Percentiles rank a stretch among this genome's conserved stretches.
Evolutionary conservation across 2,888 invertebrate genomes (phyloP).

Genomic region (Drosophila vallismaia): DNA sequence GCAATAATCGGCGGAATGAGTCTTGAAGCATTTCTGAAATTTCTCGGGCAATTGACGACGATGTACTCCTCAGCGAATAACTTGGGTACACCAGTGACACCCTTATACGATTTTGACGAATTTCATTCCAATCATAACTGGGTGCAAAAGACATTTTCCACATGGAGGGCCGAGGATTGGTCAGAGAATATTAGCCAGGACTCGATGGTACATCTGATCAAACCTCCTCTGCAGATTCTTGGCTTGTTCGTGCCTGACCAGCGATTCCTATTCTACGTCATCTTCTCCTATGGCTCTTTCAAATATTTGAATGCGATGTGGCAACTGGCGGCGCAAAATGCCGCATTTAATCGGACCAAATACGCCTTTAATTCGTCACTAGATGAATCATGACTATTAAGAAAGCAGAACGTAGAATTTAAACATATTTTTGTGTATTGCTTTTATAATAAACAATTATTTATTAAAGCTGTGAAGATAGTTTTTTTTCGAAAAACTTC

Average conservation of each 20-base stretch:
- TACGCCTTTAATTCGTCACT: neutral
- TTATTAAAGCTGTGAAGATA: no score
- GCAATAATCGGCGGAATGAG: neutral
- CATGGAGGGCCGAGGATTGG: slow-evolving; percentile 1
- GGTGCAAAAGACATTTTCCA: neutral
- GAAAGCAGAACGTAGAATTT: no score
- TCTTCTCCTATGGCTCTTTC: neutral
- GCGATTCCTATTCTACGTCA: neutral
- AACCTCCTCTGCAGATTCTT: neutral
- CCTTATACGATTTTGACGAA: neutral
- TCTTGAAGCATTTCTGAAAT: neutral
- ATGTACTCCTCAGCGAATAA: neutral
- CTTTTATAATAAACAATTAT: no score
- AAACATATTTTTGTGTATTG: no score
- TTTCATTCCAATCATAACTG: neutral
- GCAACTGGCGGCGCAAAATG: neutral
- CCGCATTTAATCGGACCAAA: neutral
- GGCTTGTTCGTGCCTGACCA: neutral
- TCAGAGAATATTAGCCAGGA: neutral
- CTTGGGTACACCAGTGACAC: neutral
- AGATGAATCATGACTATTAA: no score
- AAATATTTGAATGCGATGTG: neutral
- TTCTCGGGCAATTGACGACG: neutral
- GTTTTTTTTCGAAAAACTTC: no score
- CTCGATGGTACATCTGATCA: neutral